These are phyloP conservation scores for Selene dorsalis DNA, from an alignment of 2,797 vertebrate species.

Conservation along the genomic window DNA sequence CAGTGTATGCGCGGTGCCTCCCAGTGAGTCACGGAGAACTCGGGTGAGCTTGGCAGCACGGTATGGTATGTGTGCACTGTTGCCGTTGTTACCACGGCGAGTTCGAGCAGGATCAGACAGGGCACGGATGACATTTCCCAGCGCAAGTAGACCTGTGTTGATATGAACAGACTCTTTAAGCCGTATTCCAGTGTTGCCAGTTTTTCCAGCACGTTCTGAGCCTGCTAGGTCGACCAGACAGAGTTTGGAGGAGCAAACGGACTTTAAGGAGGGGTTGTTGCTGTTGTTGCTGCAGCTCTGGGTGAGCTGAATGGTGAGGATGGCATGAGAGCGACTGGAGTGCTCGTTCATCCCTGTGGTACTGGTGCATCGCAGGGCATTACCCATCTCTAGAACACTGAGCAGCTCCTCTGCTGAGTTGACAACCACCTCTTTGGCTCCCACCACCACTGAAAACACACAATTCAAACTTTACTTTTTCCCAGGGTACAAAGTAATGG, in stretches of 20 bases:
- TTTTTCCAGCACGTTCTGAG: slow-evolving; percentile 90
- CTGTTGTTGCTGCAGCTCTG: slow-evolving; percentile 73
- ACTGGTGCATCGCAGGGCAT: slow-evolving; percentile 86
- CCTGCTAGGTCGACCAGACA: slow-evolving; percentile 94
- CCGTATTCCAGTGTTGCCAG: slow-evolving; percentile 87
- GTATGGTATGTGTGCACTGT: slow-evolving; percentile 86
- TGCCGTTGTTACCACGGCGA: slow-evolving; percentile 73
- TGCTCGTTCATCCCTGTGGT: slow-evolving; percentile 90
- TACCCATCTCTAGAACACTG: slow-evolving; percentile 86
- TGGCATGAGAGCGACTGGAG: slow-evolving; percentile 91
- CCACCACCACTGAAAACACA: slow-evolving; percentile 87
- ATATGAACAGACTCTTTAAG: slow-evolving; percentile 93
- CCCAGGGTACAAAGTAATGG: background rate
- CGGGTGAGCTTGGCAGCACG: slow-evolving; percentile 93
- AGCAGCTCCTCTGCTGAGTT: slow-evolving; percentile 89
- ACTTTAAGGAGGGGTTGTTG: slow-evolving; percentile 23
- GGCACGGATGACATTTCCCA: slow-evolving; percentile 93
- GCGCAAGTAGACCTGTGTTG: slow-evolving; percentile 89
- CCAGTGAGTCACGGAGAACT: slow-evolving; percentile 92
- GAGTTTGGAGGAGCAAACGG: slow-evolving; percentile 86
- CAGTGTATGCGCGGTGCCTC: slow-evolving; percentile 91
- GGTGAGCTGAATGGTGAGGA: slow-evolving; percentile 89
- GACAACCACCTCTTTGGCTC: slow-evolving; percentile 88
- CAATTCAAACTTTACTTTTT: background rate
- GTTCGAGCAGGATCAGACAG: slow-evolving; percentile 83